Evolutionary conservation across 2,888 invertebrate species (phyloP), one percentile per base, ranked within the genome.

Genomic region (Brassicogethes aeneus): DNA sequence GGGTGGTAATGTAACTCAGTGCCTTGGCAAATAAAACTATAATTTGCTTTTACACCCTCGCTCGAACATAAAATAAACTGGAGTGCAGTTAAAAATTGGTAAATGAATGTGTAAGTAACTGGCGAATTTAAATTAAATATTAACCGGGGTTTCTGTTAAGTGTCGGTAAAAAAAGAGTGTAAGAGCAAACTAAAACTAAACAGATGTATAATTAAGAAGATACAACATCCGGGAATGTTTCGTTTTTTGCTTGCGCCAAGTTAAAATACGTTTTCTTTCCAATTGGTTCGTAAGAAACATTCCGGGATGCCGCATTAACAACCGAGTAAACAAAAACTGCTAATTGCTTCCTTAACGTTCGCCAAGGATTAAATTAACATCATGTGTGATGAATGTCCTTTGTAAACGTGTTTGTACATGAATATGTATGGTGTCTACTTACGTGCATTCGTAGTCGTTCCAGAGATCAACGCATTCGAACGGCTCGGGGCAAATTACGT

Each of bases 371-470:
- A n/a, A n/a, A n/a, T n/a, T n/a, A n/a, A n/a, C n/a, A n/a, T n/a
- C n/a, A n/a, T n/a, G n/a, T n/a, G n/a, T n/a, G n/a, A n/a, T n/a
- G n/a, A n/a, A n/a, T n/a, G n/a, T 23, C 23, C 23, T 7, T 23
- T 23, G 5, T 23, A 23, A 10, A 7, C 23, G 23, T 7, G 23
- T n/a, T n/a, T n/a, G n/a, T n/a, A 23, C 23, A 10, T 23, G 23
- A 7, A 23, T 10, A 10, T 10, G 23, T 23, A 5, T 23, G 23
- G 23, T 16, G 33, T 33, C n/a, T 64, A 85, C 91, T 85, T 72
- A 97, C 91, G 94, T 92, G 91, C 97, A 97, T 68, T 95, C 94
- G 62, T 93, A 92, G 70, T 91, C 89, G 68, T 96, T 96, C 96
- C 97, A 97, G 10, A 96, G 79, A 70, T 93, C 95, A 49, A 91